Base-by-base conservation (phyloP, 2,888 invertebrate genomes). In the Drosophila leonis region DNA sequence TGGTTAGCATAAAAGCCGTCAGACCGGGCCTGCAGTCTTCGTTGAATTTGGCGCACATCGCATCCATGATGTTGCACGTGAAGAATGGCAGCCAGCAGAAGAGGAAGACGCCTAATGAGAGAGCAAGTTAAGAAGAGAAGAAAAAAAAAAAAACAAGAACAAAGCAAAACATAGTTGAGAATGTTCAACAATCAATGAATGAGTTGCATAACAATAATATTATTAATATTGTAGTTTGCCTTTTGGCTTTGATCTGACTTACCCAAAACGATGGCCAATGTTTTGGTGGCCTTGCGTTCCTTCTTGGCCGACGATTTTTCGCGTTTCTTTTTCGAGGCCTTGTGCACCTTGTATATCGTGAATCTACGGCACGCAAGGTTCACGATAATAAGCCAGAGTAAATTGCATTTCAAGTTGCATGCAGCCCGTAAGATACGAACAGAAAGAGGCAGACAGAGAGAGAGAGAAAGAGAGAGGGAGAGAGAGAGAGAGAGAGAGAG, bases 11-110 rank as follows among this genome's bases (percentile, higher is more conserved):
- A 93, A 99, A 99, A 56, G 96, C 97, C 27, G 97, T 96, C 82
- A 98, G 95, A 29, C 98, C 96, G 0, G 98, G 97, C 77, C 96
- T 96, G 92, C 97, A 97, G 77, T 95, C 95, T 83, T 95, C 94
- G 57, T 95, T 95, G 85, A 97, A 94, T 93, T 98, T 98, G 88
- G 97, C 97, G 94, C 99, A 99, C 93, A 99, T 96, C 12, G 99
- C 99, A 92, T 98, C 98, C 94, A 98, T 95, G 80, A 99, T 98
- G 93, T 98, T 98, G 94, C 98, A 98, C 2, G 98, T 98, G 95
- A 99, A 99, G 94, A 99, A 99, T 41, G 99, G 99, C 73, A 98
- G 97, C 99, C 99, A 99, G 94, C 99, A 99, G 91, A 98, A 95
- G 46, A 99, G 95, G 93, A 99, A 99, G 4, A 99, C 98, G 88